Percentiles rank a stretch among this genome's conserved stretches.
Conservation (phyloP, 2,888 invertebrate genomes). For the Abrostola tripartita region DNA sequence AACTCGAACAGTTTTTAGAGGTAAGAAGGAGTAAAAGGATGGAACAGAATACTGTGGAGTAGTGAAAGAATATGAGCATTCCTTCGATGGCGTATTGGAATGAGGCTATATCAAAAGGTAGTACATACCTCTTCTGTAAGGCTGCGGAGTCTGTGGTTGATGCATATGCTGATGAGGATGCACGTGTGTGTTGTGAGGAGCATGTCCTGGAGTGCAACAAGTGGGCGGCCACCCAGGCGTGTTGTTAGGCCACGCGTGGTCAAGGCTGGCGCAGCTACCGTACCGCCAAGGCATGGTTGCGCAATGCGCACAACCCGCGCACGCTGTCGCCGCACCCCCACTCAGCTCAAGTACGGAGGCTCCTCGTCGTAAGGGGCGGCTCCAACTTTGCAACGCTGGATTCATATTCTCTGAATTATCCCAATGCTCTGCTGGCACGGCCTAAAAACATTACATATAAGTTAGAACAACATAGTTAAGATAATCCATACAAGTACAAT, state of each 20-base stretch:
- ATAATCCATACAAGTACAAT: too few species aligned
- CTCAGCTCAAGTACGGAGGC: slow-evolving; percentile 81
- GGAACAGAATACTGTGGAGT: too few species aligned
- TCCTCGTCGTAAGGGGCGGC: slow-evolving; percentile 78
- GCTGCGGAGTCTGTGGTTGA: slow-evolving; percentile 77
- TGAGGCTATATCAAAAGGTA: neutral
- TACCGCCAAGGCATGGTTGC: slow-evolving; percentile 76
- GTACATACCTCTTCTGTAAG: slow-evolving; percentile 76
- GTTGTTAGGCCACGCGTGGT: slow-evolving; percentile 70
- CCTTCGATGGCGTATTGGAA: neutral
- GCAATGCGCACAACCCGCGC: slow-evolving; percentile 65
- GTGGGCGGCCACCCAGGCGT: slow-evolving; percentile 63
- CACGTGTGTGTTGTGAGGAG: slow-evolving; percentile 46
- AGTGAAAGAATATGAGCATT: too few species aligned
- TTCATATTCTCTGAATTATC: slow-evolving; percentile 66
- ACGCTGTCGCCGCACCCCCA: slow-evolving; percentile 57
- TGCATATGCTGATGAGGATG: slow-evolving; percentile 68
- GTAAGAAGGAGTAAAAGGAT: too few species aligned
- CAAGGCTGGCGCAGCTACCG: slow-evolving; percentile 83
- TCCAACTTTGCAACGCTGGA: slow-evolving; percentile 68
- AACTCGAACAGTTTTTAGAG: too few species aligned
- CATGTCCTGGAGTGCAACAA: slow-evolving; percentile 64
- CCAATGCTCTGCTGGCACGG: slow-evolving; percentile 70
- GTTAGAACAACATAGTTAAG: too few species aligned
- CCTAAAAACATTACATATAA: slow-evolving; percentile 35